phyloP scores from a whole-genome alignment of 2,888 invertebrate species.

The Phengaris arion region DNA sequence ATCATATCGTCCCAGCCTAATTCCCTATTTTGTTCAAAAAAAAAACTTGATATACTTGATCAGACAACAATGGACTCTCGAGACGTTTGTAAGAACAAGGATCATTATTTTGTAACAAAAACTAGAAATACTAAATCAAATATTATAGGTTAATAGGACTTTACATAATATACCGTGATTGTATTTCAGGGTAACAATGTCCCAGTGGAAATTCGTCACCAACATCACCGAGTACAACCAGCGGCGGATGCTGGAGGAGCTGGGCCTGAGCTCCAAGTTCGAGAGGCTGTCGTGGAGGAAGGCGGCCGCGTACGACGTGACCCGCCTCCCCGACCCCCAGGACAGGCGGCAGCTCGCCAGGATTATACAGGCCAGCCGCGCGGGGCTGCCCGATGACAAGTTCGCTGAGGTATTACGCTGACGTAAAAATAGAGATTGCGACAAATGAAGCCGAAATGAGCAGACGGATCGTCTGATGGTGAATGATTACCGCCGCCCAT shows the following conservation, averaged over 20 bases:
- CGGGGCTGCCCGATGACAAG: slow-evolving; percentile 86
- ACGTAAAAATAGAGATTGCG: not conserved
- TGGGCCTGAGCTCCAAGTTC: slow-evolving; percentile 85
- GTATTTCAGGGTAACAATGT: slow-evolving; percentile 78
- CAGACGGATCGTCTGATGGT: too few species aligned
- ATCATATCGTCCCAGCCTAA: too few species aligned
- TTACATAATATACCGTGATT: not conserved
- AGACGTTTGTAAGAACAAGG: too few species aligned
- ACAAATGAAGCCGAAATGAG: too few species aligned
- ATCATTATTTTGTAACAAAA: too few species aligned
- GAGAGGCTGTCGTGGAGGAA: slow-evolving; percentile 87
- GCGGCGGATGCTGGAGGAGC: slow-evolving; percentile 84
- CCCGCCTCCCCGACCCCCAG: slow-evolving; percentile 82
- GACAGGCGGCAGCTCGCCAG: slow-evolving; percentile 84
- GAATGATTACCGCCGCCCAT: too few species aligned
- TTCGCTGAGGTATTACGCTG: slow-evolving; percentile 81
- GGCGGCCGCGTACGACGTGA: slow-evolving; percentile 84
- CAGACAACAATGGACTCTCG: too few species aligned
- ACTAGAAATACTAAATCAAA: too few species aligned
- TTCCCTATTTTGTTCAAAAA: too few species aligned
- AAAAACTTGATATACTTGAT: too few species aligned
- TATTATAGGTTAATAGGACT: too few species aligned
- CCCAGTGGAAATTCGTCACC: slow-evolving; percentile 88
- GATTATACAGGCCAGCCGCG: slow-evolving; percentile 84
- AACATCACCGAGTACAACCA: slow-evolving; percentile 87